A percentile compares a stretch with the other conserved stretches of the same genome.
Evolutionary conservation across 2,888 invertebrate genomes (phyloP).

Genomic region (Tenodera sinensis): DNA sequence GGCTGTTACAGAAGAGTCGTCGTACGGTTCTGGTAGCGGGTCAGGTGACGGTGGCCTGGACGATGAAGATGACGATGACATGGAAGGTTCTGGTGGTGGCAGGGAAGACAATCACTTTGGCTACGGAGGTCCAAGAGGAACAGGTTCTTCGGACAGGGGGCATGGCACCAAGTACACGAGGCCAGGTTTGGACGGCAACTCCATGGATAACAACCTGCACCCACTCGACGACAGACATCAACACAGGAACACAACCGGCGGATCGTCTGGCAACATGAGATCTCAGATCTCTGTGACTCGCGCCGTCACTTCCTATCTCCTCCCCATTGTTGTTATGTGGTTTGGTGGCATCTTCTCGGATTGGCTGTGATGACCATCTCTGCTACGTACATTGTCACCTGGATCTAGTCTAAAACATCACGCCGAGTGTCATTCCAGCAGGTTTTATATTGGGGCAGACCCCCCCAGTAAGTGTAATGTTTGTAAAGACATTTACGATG

Average conservation of each 20-base stretch:
- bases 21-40: conserved; percentile 65
- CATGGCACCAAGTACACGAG: conserved; percentile 36
- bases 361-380: conserved; percentile 64
- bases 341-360: conserved; percentile 78
- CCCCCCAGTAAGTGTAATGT: background rate
- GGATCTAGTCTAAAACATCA: background rate
- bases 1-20: conserved; percentile 49
- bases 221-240: conserved; percentile 1
- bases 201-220: conserved; percentile 29
- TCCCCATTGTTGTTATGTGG: conserved; percentile 82
- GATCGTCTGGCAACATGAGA: conserved; percentile 43
- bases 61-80: conserved; percentile 43
- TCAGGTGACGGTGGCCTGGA: conserved; percentile 59
- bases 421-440: background rate
- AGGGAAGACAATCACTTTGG: background rate
- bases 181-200: conserved; percentile 38
- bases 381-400: background rate
- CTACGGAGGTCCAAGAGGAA: conserved; percentile 35
- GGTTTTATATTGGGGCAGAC: background rate
- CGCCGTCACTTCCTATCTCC: conserved; percentile 69
- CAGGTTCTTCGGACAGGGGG: conserved; percentile 44
- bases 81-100: conserved; percentile 28
- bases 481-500: background rate
- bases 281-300: conserved; percentile 54
- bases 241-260: conserved; percentile 37